Base-by-base conservation (phyloP, 2,888 invertebrate species). In the Tenodera sinensis region DNA sequence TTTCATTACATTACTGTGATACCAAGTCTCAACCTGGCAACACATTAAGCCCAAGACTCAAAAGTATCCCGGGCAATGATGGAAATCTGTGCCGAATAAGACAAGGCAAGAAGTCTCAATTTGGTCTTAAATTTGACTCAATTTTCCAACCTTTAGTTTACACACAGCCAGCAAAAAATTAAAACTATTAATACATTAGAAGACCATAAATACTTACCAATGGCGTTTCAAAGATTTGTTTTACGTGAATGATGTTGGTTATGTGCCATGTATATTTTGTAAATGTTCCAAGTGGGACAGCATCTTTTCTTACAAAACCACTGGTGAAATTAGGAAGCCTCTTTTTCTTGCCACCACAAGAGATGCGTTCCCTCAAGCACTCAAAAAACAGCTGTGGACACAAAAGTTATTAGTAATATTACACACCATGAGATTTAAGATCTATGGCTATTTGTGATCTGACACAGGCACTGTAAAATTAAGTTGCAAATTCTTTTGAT, bases 231-330 rank as follows among this genome's bases (percentile, higher is more conserved):
- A 97, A 97, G 91, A 97, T 96, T 91, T 96, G 95, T 92, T 96
- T 96, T 0, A 97, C 95, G 87, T 96, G 96, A 30, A 96, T 92
- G 30, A 96, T 95, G 92, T 96, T 96, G 30, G 95, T 96, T 87
- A 97, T 96, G 91, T 96, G 95, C 96, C 96, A 97, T 0, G 95
- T 95, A 92, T 96, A 96, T 92, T 96, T 96, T 1, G 95, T 95
- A 90, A 96, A 96, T 25, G 95, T 96, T 82, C 96, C 96, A 88
- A 96, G 92, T 28, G 96, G 96, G 30, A 96, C 94, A 15, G 94
- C 94, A 91, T 96, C 95, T 90, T 94, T 94, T 84, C 95, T 92
- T 0, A 94, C 93, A 91, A 96, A 95, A 0, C 95, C 94, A 1
- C 94, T 94, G 0, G 95, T 96, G 82, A 94, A 94, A 92, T 96